Conservation (phyloP, 2,113 vertebrate species). For the Rhinoptilus africanus region DNA sequence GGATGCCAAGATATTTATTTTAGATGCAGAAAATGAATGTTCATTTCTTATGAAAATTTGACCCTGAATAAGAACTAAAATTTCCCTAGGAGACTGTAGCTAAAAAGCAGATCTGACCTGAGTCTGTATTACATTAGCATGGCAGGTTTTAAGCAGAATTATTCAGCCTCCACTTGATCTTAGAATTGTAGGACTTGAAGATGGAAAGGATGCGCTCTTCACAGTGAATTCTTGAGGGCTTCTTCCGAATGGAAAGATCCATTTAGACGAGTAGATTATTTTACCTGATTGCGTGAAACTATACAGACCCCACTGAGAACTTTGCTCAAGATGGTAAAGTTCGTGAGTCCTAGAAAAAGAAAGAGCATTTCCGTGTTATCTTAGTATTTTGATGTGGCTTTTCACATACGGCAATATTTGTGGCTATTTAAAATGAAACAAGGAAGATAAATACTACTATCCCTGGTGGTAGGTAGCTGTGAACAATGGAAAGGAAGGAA, state of each 20-base stretch:
- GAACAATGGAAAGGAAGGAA: background rate
- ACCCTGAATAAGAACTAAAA: background rate
- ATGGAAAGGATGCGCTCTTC: background rate
- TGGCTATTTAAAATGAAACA: background rate
- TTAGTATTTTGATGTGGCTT: background rate
- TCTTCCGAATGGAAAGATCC: background rate
- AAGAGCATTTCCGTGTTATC: background rate
- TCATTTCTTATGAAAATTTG: background rate
- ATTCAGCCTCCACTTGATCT: background rate
- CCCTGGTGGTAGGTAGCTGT: background rate
- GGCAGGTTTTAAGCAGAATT: background rate
- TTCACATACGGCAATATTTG: background rate
- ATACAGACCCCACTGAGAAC: background rate
- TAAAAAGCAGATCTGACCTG: background rate
- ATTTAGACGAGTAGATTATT: background rate
- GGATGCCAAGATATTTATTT: background rate
- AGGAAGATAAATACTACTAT: background rate
- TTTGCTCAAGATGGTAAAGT: background rate
- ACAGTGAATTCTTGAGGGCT: background rate
- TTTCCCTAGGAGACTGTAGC: background rate
- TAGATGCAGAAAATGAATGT: background rate
- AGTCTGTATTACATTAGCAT: accelerated
- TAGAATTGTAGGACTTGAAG: background rate
- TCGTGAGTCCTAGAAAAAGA: background rate
- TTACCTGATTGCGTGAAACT: background rate